These are phyloP conservation scores for Thera obeliscata DNA, from an alignment of 2,888 invertebrate genomes.

Conservation along the genomic window DNA sequence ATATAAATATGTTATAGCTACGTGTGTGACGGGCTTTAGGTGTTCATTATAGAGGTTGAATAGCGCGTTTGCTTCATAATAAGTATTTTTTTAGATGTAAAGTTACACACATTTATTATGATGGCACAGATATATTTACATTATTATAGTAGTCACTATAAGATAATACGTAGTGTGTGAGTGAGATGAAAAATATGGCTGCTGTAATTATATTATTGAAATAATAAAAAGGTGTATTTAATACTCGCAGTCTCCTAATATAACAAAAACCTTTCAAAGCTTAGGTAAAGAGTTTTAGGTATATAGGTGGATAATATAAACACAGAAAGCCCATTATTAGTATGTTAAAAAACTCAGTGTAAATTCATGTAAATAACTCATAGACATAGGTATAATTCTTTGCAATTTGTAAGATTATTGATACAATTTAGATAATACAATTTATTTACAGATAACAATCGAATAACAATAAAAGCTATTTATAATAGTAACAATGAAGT, in stretches of 20 bases:
- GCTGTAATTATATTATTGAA: slow-evolving; percentile 8
- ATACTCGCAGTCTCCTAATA: not conserved
- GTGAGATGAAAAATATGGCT: slow-evolving; percentile 10
- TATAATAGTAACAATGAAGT: slow-evolving; percentile 20
- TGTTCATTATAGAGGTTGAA: not conserved
- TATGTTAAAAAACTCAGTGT: slow-evolving; percentile 1
- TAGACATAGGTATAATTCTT: not conserved
- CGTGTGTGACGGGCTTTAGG: too few species aligned
- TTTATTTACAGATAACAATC: slow-evolving; percentile 23
- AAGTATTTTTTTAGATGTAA: not conserved
- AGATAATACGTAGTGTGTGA: not conserved
- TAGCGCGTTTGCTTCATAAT: not conserved
- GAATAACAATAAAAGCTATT: slow-evolving; percentile 30
- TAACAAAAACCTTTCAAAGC: not conserved
- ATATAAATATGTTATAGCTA: too few species aligned
- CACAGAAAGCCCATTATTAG: not conserved
- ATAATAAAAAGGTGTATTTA: not conserved
- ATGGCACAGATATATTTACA: slow-evolving; percentile 17
- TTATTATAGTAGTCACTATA: too few species aligned
- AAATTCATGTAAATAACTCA: not conserved
- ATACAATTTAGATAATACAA: slow-evolving; percentile 16
- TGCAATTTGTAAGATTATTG: not conserved
- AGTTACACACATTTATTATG: slow-evolving; percentile 1
- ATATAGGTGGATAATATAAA: slow-evolving; percentile 4
- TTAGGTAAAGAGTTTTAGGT: not conserved